Percentiles rank a stretch among this genome's conserved stretches.
Evolutionary conservation across 2,113 vertebrate species (phyloP).

Genomic region (Tenrec ecaudatus): DNA sequence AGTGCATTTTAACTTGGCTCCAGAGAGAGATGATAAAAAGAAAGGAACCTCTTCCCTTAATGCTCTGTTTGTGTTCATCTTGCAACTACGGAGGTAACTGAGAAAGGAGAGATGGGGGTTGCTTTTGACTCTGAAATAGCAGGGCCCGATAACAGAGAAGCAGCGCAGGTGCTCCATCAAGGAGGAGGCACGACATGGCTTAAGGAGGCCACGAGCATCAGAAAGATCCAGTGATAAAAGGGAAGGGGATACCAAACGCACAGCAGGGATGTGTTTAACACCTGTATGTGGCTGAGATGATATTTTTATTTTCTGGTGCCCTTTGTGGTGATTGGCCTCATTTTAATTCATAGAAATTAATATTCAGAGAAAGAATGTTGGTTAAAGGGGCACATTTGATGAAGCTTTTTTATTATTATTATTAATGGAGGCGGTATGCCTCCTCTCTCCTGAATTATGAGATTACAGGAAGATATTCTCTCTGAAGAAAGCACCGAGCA

Average conservation of each 20-base stretch:
- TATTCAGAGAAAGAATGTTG: conserved; percentile 45
- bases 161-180: conserved; percentile 34
- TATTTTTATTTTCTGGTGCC: background rate
- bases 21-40: conserved; percentile 66
- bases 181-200: background rate
- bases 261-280: conserved; percentile 16
- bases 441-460: conserved; percentile 21
- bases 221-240: conserved; percentile 39
- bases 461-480: background rate
- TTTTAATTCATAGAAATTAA: conserved; percentile 60
- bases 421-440: background rate
- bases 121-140: conserved; percentile 68
- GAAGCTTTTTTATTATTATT: background rate
- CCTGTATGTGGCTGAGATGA: background rate
- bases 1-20: conserved; percentile 80
- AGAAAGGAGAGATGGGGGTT: conserved; percentile 67
- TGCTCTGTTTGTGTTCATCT: conserved; percentile 76
- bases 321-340: background rate
- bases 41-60: conserved; percentile 75
- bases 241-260: conserved; percentile 20
- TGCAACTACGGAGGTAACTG: conserved; percentile 75
- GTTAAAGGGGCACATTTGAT: conserved; percentile 33
- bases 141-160: conserved; percentile 67
- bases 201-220: conserved; percentile 19
- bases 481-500: background rate